Base-by-base conservation (phyloP, 2,888 invertebrate genomes). In the Exocentrus adspersus region DNA sequence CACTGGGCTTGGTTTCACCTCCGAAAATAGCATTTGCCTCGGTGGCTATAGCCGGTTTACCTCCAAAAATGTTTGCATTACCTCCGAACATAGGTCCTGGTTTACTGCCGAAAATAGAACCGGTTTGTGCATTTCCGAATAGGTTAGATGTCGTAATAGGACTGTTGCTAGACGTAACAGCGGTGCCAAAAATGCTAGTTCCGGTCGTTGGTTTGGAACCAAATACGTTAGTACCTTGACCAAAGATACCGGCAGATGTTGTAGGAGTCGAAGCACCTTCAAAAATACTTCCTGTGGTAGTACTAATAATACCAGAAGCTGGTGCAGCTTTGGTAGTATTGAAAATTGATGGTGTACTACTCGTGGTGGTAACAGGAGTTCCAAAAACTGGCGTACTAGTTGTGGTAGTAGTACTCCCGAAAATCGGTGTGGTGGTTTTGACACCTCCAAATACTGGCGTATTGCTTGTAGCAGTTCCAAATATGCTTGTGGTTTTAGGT, bases 211-310 rank as follows among this genome's bases (percentile, higher is more conserved):
- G 20, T 21, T 53, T 53, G 41, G 41, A 14, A 21, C 54, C 54
- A 14, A 54, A 54, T 24, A 42, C 14, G 19, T 30, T 37, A 6
- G 52, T 14, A 21, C 24, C 42, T 14, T 54, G 53, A 10, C 62
- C 57, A 17, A 69, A 67, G 16, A 70, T 60, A 52, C 28, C 63
- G 21, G 41, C 59, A 21, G 52, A 20, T 37, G 62, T 24, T 19
- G 62, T 20, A 17, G 32, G 32, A 41, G 65, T 64, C 17, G 60
- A 32, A 2, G 53, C 41, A 16, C 71, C 62, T 20, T 68, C 73
- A 58, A 78, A 78, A 32, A 75, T 63, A 41, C 62, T 67, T 10
- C 69, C 71, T 5, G 64, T 65, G 10, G 32, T 48, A 2, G 63
- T 53, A 1, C 59, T 28, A 20, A 37, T 53, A n/a, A 14, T 32